Base-by-base conservation (phyloP, 2,888 invertebrate genomes). In the Lagria hirta region DNA sequence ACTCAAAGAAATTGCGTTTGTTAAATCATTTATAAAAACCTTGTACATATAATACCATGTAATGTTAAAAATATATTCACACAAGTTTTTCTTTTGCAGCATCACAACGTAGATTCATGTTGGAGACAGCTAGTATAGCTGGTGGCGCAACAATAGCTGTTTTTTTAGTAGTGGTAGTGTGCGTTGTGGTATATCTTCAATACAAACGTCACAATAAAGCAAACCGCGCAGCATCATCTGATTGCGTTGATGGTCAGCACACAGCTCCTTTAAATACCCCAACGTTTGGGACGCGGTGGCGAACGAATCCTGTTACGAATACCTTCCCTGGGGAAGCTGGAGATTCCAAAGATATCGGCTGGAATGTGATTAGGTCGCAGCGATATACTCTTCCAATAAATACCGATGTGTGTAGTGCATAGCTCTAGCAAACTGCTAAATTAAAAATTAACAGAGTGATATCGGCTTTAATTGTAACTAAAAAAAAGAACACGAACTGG, bases 81-180 rank as follows among this genome's bases (percentile, higher is more conserved):
- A n/a, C n/a, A n/a, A 12, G n/a, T 26, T 12, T 2, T 40, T 46
- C 50, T 42, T 47, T 71, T 73, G 29, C 72, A 83, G 82, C 88
- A 72, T 82, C 85, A 68, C 82, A 86, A 73, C 83, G 84, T 68
- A 83, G 84, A 73, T 83, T 86, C 69, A 84, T 88, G 85, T 79
- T 90, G 75, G 88, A 89, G 77, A 88, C 86, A 66, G 90, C 90
- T 66, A 86, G 87, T 71, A 88, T 90, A 75, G 89, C 89, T 61
- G 86, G 88, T 68, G 88, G 88, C 68, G 88, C 86, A 64, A 85
- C 85, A 57, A 75, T 82, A 68, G 83, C 82, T 61, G 80, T 81
- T 68, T 78, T 83, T 74, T 77, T 82, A 66, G 81, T 81, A 62
- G 79, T 82, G 72, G 78, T 82, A 72, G 76, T 83, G 70, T 81